Evolutionary conservation across 1,140 invertebrate genomes (phyloP).

Genomic region (Ostrea edulis): DNA sequence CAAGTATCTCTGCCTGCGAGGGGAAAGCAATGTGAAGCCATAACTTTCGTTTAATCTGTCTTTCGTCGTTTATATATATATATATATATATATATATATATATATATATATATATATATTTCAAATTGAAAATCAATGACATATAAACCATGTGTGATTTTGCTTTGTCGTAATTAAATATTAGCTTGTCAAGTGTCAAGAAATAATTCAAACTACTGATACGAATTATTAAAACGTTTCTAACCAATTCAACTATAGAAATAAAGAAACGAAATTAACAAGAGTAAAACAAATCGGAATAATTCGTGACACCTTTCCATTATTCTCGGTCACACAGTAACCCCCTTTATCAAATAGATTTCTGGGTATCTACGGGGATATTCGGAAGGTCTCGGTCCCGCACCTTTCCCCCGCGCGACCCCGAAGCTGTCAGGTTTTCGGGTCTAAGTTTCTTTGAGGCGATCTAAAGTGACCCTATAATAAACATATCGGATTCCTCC

Average conservation of each 20-base stretch:
- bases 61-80: too few relatives aligned
- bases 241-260: not conserved
- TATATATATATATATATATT: too few relatives aligned
- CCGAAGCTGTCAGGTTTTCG: not conserved
- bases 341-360: not conserved
- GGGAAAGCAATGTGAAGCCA: too few relatives aligned
- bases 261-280: conserved; percentile 1
- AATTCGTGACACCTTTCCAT: conserved; percentile 30
- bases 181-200: not conserved
- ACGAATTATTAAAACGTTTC: not conserved
- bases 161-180: not conserved
- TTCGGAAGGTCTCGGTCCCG: conserved; percentile 10
- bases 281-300: conserved; percentile 6
- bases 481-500: conserved; percentile 14
- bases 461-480: conserved; percentile 16
- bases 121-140: too few relatives aligned
- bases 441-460: conserved; percentile 17
- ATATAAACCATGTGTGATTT: not conserved
- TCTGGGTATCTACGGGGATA: not conserved
- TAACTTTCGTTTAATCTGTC: too few relatives aligned
- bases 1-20: too few relatives aligned
- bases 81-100: too few relatives aligned
- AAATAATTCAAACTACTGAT: not conserved
- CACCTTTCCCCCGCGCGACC: conserved; percentile 28
- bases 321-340: not conserved